Base-by-base conservation (phyloP, 2,797 vertebrate species). In the Acomys russatus region DNA sequence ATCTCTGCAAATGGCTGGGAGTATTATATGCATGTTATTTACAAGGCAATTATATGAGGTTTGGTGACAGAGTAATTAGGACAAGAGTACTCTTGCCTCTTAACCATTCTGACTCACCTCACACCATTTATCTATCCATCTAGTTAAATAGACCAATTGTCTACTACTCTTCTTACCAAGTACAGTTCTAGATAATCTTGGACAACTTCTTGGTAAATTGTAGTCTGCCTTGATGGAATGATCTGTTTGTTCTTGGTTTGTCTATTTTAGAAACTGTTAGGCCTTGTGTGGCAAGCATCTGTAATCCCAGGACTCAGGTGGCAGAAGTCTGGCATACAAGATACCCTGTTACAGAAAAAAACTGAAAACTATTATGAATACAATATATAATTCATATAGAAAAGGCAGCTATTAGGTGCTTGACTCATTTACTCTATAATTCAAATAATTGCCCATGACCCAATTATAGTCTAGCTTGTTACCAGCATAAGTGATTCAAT, bases 21-120 rank as follows among this genome's bases (percentile, higher is more conserved):
- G 68, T 80, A 56, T 76, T 71, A 91, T 87, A 70, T 83, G 28
- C 91, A 35, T 30, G 51, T 71, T 94, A 89, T 95, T 91, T 92
- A 76, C 35, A 79, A 66, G 86, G 38, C 73, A 95, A 91, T 90
- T 91, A 35, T 20, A n/a, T 93, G 56, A 94, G 59, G 33, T 90
- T 93, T 94, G 35, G 59, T 92, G 80, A 87, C 59, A 97, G 54
- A 88, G 5, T 94, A 95, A 92, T 94, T 91, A 95, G 74, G 80
- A 88, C 56, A 92, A 91, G 79, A 84, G 66, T 94, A 59, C 35
- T 83, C 68, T 44, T 59, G 56, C 56, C 12, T 59, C 59, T 92
- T 14, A 22, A 35, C 59, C 30, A 44, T 79, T 73, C 70, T 87
- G 73, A 93, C 44, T 95, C 88, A 92, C 54, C 63, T 88, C 33